Base-by-base conservation (phyloP, 2,113 vertebrate species). In the Zosterops japonicus region DNA sequence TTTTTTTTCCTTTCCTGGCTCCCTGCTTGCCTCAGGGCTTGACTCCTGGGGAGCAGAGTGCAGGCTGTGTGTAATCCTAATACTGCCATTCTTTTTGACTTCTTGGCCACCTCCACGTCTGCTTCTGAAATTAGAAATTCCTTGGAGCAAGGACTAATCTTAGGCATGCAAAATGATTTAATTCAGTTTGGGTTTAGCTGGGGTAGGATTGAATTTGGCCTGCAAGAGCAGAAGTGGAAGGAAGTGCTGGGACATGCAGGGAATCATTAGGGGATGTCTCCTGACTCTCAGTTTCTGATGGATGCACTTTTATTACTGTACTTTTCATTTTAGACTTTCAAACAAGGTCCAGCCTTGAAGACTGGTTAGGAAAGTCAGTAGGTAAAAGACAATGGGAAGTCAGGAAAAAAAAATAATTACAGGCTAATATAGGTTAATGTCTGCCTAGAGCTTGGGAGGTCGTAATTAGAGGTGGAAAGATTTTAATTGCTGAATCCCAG, bases 371-470 rank as follows among this genome's bases (percentile, higher is more conserved):
- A 95, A 89, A 68, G 49, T 94, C 29, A 19, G 59, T 46, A 86
- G 83, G 59, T 83, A 20, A 59, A 89, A 92, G 82, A 70, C 94
- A 95, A 90, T 95, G 68, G 87, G 44, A 87, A 90, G 16, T 64
- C n/a, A 81, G 71, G 39, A 39, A 39, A 56, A 79, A 87, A 71
- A 77, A 80, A 53, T 61, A 96, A 96, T 90, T 87, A 71, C 41
- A 53, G 31, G 25, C 44, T 94, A 81, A 92, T 89, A 24, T 16
- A 87, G 92, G 83, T 95, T 97, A 94, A 90, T 79, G 49, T 64
- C 64, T 96, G 90, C 90, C 88, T 89, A 41, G 88, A 71, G 85
- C 92, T 65, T 90, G 59, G 79, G 83, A 96, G 89, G 47, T 90
- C 14, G 1, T 93, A 44, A 94, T 95, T 92, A 94, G 89, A 92